Evolutionary conservation across 2,888 invertebrate genomes (phyloP).

Genomic region (Lycia hirtaria): DNA sequence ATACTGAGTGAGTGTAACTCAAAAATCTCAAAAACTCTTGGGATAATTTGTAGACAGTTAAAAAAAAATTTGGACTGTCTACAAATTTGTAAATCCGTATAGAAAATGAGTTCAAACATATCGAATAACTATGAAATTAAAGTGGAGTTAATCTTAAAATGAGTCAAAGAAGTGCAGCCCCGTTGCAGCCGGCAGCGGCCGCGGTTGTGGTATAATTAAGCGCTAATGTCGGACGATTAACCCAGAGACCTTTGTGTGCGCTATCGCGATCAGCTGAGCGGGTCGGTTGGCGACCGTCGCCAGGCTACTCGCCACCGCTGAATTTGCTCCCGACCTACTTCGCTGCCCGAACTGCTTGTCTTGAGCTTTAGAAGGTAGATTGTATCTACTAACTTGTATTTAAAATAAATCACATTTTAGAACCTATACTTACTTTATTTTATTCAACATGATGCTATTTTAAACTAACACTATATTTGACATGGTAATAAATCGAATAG

Average conservation of each 20-base stretch:
- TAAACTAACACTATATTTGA: too few species aligned
- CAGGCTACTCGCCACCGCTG: constrained; percentile 53
- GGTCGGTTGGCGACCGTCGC: constrained; percentile 55
- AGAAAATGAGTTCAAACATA: too few species aligned
- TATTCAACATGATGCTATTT: too few species aligned
- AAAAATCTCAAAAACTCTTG: too few species aligned
- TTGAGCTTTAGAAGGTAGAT: constrained; percentile 2
- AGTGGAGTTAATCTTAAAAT: neutral
- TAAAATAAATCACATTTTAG: neutral
- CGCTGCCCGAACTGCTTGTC: constrained; percentile 18
- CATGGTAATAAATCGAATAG: too few species aligned
- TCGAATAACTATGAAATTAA: too few species aligned
- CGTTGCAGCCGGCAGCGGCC: constrained; percentile 36
- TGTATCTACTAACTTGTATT: neutral
- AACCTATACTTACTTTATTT: neutral
- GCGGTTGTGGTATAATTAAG: constrained; percentile 54
- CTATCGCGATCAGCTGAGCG: constrained; percentile 74
- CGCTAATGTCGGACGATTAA: constrained; percentile 64
- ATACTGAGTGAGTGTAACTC: too few species aligned
- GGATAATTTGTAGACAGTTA: too few species aligned
- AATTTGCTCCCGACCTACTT: constrained; percentile 55
- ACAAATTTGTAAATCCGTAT: too few species aligned
- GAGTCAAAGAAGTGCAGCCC: constrained; percentile 32
- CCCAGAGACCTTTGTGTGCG: constrained; percentile 77
- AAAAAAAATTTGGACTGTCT: too few species aligned